A percentile compares a stretch with the other conserved stretches of the same genome.
Conservation (phyloP, 2,888 invertebrate genomes). For the Nomada fucata region DNA sequence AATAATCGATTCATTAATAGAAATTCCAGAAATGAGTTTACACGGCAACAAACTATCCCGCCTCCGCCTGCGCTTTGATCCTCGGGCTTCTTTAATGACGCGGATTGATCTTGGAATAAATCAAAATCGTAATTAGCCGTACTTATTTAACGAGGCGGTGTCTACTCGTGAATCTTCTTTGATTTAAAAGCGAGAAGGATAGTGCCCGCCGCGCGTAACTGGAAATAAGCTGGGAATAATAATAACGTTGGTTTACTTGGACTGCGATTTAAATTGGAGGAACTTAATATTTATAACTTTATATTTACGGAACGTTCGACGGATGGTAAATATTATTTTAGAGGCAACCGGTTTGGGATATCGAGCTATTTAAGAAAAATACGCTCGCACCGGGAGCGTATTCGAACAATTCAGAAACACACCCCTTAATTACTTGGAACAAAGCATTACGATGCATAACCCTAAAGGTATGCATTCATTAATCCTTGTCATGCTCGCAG, state of each 20-base stretch:
- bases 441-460: constrained; percentile 27
- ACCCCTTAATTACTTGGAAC: constrained; percentile 21
- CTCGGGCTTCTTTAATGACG: background rate
- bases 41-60: constrained; percentile 20
- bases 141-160: constrained; percentile 25
- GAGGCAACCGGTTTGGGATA: too few relatives aligned
- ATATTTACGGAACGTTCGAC: background rate
- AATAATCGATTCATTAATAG: constrained; percentile 47
- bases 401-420: constrained; percentile 8
- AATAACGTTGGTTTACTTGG: background rate
- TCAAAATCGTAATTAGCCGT: constrained; percentile 39
- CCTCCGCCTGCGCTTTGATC: constrained; percentile 8
- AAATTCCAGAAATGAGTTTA: constrained; percentile 43
- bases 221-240: background rate
- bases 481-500: constrained; percentile 22
- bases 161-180: constrained; percentile 15
- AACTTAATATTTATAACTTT: background rate
- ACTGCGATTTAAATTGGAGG: background rate
- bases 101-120: constrained; percentile 24
- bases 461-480: constrained; percentile 32
- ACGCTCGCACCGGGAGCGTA: background rate
- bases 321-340: background rate
- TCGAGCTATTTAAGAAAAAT: background rate
- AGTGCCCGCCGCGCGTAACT: background rate
- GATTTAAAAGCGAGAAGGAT: constrained; percentile 5